phyloP scores from a whole-genome alignment of 2,797 vertebrate species.

The Uromys caudimaculatus region DNA sequence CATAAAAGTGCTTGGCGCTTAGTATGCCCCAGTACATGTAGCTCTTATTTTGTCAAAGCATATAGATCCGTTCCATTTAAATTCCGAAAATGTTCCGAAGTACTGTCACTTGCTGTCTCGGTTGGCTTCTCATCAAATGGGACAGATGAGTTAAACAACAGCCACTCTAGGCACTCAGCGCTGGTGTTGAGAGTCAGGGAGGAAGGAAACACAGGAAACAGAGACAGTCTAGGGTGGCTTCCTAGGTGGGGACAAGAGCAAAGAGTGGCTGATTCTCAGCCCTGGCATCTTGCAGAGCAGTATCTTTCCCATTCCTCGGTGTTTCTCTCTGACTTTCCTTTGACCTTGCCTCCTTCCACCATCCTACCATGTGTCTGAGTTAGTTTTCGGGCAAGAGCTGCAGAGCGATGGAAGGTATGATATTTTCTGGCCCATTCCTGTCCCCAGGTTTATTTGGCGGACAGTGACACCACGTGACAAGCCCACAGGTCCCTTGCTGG shows the following conservation, averaged over 20 bases:
- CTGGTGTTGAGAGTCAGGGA: neutral
- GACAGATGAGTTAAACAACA: neutral
- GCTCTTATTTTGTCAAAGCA: neutral
- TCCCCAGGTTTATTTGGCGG: conserved; percentile 96
- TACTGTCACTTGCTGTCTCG: neutral
- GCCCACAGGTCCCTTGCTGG: conserved; percentile 94
- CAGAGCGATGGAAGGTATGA: conserved; percentile 91
- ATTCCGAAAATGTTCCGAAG: neutral
- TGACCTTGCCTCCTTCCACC: neutral
- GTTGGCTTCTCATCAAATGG: neutral
- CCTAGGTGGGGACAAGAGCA: neutral
- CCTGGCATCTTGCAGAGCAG: neutral
- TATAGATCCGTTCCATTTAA: neutral
- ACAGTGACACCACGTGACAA: conserved; percentile 92
- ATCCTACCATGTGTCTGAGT: neutral
- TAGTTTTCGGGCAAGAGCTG: conserved; percentile 80
- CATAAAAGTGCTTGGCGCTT: neutral
- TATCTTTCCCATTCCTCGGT: neutral
- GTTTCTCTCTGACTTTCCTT: neutral
- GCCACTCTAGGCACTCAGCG: neutral
- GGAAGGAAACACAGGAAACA: neutral
- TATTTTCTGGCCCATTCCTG: conserved; percentile 80
- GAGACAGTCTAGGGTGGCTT: conserved; percentile 3
- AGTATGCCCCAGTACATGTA: neutral
- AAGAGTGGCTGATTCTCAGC: neutral